A percentile compares a stretch with the other conserved stretches of the same genome.
These are phyloP conservation scores for Acholoe squamosa DNA, from an alignment of 2,888 invertebrate species.

Conservation along the genomic window DNA sequence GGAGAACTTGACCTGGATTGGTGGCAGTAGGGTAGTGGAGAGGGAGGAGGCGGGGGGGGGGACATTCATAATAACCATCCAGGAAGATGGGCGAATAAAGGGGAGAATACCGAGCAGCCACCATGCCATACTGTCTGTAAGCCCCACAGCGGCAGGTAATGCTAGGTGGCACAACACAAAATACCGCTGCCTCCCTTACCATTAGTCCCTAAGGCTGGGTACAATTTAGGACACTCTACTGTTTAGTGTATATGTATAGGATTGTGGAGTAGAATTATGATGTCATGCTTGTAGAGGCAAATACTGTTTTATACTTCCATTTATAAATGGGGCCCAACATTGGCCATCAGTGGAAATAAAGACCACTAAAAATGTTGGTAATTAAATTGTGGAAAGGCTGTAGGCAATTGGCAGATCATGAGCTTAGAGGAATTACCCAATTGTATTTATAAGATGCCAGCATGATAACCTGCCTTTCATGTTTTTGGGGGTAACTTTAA, in stretches of 20 bases:
- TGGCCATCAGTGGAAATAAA: neutral
- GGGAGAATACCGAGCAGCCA: neutral
- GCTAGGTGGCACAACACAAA: neutral
- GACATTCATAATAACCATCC: neutral
- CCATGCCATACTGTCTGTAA: neutral
- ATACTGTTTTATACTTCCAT: neutral
- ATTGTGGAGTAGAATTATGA: neutral
- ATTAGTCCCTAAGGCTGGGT: neutral
- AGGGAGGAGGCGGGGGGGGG: neutral
- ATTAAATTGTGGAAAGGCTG: too few species aligned
- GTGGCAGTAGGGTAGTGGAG: neutral
- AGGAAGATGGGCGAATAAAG: slow-evolving; percentile 19
- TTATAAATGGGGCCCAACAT: neutral
- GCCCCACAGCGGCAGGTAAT: neutral
- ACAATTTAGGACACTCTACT: too few species aligned
- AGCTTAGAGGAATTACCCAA: too few species aligned
- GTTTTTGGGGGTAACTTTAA: too few species aligned
- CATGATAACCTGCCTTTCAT: too few species aligned
- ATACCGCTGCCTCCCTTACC: neutral
- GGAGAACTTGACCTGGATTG: too few species aligned
- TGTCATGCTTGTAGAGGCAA: neutral
- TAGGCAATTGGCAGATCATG: too few species aligned
- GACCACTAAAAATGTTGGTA: too few species aligned
- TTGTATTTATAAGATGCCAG: too few species aligned
- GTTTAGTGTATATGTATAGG: too few species aligned